Evolutionary conservation across 2,113 vertebrate species (phyloP), one percentile per base, ranked within the genome.

Genomic region (Eupsittula cactorum): DNA sequence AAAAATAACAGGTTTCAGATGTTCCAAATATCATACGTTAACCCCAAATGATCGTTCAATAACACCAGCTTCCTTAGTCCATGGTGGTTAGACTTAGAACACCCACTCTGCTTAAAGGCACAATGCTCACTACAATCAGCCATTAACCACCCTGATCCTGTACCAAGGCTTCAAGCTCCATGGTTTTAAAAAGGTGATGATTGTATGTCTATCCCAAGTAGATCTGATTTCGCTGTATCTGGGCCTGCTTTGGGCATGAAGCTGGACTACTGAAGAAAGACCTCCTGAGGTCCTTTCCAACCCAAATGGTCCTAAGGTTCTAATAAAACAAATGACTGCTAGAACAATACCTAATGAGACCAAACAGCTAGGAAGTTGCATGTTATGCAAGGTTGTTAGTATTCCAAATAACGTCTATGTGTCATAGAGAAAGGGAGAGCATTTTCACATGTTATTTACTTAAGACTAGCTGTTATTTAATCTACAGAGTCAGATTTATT

Each of bases 1-100:
- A 96, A 97, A 95, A 98, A 98, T 98, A 98, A 98, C 97, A 95
- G 95, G 97, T 98, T 97, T 98, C 97, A 97, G 96, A 98, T 98
- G 97, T 98, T 97, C 71, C 86, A 97, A 97, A 97, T 98, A 97
- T 97, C 97, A 96, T 92, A 90, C 86, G 11, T 95, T 97, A 97
- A 97, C 96, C 96, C 95, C 94, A 97, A 97, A 87, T 79, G 96
- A 97, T 97, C 27, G 6, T 90, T 96, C 95, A 95, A 2, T 96
- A 96, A 97, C 95, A 97, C 96, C 68, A 87, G 70, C 90, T 95
- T 96, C 92, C 86, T 95, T 91, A 95, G 93, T 87, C 80, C 49
- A 41, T 10, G 64, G 91, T 78, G 74, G 77, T 75, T 6, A 65
- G 88, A 91, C 87, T 82, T 71, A 86, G 95, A 97, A 97, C 95